Conservation (phyloP, 2,113 vertebrate species). For the Pseudorhombus dupliciocellatus region DNA sequence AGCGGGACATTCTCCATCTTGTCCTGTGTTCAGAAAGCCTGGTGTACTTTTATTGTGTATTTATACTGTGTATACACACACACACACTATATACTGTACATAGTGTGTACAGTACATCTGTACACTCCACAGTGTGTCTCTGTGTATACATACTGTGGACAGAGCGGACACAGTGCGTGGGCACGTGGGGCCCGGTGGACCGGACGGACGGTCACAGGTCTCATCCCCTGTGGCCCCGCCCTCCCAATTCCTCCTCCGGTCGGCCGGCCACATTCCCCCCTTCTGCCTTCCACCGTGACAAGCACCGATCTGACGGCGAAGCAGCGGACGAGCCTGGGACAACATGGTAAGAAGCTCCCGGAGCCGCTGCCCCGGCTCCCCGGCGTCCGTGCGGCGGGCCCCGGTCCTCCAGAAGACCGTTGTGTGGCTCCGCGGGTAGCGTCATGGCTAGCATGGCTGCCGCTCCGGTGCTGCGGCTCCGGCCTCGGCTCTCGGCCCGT, state of each 20-base stretch:
- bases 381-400: neutral
- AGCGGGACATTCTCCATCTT: too few relatives aligned
- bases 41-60: too few relatives aligned
- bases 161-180: too few relatives aligned
- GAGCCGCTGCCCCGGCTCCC: neutral
- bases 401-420: neutral
- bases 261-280: conserved; percentile 74
- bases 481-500: neutral
- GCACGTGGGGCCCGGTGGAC: neutral
- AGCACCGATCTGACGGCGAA: conserved; percentile 51
- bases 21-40: too few relatives aligned
- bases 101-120: too few relatives aligned
- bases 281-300: conserved; percentile 64
- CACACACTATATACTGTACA: too few relatives aligned
- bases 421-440: conserved; percentile 18
- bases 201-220: neutral
- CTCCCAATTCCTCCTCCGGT: conserved; percentile 22
- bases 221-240: conserved; percentile 6
- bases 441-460: conserved; percentile 62
- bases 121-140: too few relatives aligned
- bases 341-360: conserved; percentile 84
- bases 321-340: conserved; percentile 59
- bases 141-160: too few relatives aligned
- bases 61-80: too few relatives aligned
- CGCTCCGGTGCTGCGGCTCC: conserved; percentile 2